Base-by-base conservation (phyloP, 2,113 vertebrate species). In the Hippocampus mohnikei region DNA sequence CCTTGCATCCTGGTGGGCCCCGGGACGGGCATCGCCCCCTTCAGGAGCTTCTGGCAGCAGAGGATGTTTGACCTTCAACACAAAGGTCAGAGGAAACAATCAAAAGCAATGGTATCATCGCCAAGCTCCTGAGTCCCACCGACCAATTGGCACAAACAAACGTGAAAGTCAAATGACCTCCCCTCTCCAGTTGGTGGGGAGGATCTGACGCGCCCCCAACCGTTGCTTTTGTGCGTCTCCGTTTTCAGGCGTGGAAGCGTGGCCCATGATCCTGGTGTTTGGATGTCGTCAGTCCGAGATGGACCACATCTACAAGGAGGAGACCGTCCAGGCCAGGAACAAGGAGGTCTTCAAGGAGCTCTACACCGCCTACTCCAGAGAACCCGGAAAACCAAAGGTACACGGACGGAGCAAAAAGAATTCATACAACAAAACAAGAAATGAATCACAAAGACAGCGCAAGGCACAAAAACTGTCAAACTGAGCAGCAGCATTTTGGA, bases 21-120 rank as follows among this genome's bases (percentile, higher is more conserved):
- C 0, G 97, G 97, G 74, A 99, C 97, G 0, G 97, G 97, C 66
- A 98, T 99, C 0, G 97, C 97, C 18, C 97, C 97, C 0, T 99
- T 99, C 93, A 94, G 97, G 70, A 98, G 97, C 87, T 99, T 99
- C 90, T 99, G 97, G 97, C 95, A 99, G 70, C 95, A 99, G 77
- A 93, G 95, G 70, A 93, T 95, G 0, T 95, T 94, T 20, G 95
- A 99, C 71, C 92, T 94, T 55, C 94, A 96, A 68, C 94, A 96
- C 73, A 95, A 95, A 88, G 97, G 97, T 98, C 69, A 20, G 91
- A 25, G 6, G 52, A 48, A 42, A 42, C 41, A 42, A 42, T 2
- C 8, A 11, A 42, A 42, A 42, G 11, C 41, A 11, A 42, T 10
- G 41, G 41, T 11, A 42, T 9, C 8, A 42, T 42, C 41, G 10